phyloP scores from a whole-genome alignment of 2,888 invertebrate genomes.

The Peribatodes rhomboidaria region DNA sequence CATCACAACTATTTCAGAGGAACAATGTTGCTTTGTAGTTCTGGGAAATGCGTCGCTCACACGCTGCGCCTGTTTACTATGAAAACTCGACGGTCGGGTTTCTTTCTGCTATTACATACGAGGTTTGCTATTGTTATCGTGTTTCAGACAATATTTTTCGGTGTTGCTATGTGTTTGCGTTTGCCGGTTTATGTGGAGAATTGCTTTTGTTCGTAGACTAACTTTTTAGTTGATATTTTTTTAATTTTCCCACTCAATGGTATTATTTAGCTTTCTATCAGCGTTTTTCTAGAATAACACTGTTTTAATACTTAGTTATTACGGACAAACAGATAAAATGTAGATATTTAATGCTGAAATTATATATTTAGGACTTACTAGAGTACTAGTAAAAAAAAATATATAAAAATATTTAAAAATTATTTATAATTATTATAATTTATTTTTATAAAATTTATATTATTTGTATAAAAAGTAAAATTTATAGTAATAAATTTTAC shows the following conservation, averaged over 20 bases:
- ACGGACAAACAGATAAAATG: too few relatives aligned
- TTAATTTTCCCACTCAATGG: not conserved
- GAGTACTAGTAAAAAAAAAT: too few relatives aligned
- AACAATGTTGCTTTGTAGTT: constrained; percentile 78
- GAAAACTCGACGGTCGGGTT: constrained; percentile 64
- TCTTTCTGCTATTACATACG: constrained; percentile 54
- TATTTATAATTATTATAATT: too few relatives aligned
- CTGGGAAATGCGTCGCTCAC: constrained; percentile 78
- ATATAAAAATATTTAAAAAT: too few relatives aligned
- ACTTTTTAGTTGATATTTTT: not conserved
- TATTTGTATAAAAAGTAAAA: too few relatives aligned
- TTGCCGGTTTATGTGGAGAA: not conserved
- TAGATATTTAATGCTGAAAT: too few relatives aligned
- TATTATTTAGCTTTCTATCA: not conserved
- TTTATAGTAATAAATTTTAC: too few relatives aligned
- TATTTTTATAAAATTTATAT: too few relatives aligned
- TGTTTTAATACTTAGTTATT: too few relatives aligned
- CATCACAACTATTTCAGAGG: constrained; percentile 65
- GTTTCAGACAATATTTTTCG: constrained; percentile 48
- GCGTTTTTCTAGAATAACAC: too few relatives aligned
- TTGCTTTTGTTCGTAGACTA: not conserved
- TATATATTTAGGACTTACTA: too few relatives aligned
- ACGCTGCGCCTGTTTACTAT: constrained; percentile 75
- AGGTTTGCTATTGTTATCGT: constrained; percentile 58
- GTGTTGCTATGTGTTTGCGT: constrained; percentile 35